Base-by-base conservation (phyloP, 2,888 invertebrate genomes). In the Drosophila incognita region DNA sequence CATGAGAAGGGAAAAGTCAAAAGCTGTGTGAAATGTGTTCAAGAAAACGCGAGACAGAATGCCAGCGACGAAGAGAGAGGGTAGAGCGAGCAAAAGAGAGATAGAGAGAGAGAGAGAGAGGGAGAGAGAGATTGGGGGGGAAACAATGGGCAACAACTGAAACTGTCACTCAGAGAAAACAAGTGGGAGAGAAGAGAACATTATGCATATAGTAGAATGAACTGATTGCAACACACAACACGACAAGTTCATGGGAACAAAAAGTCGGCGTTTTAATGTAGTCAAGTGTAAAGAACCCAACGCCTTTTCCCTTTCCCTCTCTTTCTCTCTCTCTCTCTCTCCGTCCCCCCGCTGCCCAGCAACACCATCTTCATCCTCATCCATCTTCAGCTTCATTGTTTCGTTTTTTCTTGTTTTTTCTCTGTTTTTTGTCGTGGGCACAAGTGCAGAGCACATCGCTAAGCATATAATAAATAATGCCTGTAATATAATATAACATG, bases 191-290 rank as follows among this genome's bases (percentile, higher is more conserved):
- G 58, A 35, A 53, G 18, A 58, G 56, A 54, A 35, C 58, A 63
- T 79, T 82, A 68, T 81, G 87, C 79, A 73, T 82, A 68, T 61
- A 70, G 74, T 68, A 71, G 74, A 79, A 67, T 69, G 66, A 74
- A 73, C 73, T 62, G 87, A 71, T 79, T 85, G 76, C 82, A 31
- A 76, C 65, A 79, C 65, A 85, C 62, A 66, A 68, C 72, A 76
- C 56, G 40, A 56, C 27, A 56, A 84, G 84, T 87, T 84, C 84
- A 89, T 85, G 84, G 84, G 84, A 85, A 85, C 73, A 76, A 83
- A 46, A 83, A 69, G 66, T 65, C 73, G 58, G 83, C 63, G 70
- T 57, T 75, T 70, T 71, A 56, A 49, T 57, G 69, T 76, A 87
- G 84, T 83, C 87, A 79, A 83, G 83, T 83, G 83, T 83, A 74